phyloP scores from a whole-genome alignment of 2,888 invertebrate species.

The Ptilodon capucinus region DNA sequence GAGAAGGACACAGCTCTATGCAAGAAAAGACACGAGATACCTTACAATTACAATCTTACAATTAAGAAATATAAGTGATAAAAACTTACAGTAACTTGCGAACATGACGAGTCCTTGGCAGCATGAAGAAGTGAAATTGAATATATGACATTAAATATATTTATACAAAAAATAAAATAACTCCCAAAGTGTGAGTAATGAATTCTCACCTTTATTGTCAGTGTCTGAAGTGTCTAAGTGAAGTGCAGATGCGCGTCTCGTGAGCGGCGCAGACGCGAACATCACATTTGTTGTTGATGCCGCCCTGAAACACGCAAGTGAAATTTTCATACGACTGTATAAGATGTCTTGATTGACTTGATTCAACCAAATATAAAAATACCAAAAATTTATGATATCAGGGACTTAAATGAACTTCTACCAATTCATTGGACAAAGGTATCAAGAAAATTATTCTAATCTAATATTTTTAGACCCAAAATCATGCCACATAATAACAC shows the following conservation, averaged over 20 bases:
- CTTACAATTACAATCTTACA: too few species aligned
- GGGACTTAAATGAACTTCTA: background rate
- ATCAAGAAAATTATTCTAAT: too few species aligned
- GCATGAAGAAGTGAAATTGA: slow-evolving; percentile 49
- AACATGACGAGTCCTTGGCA: slow-evolving; percentile 71
- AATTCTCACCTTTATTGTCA: slow-evolving; percentile 85
- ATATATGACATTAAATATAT: too few species aligned
- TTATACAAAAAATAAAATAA: background rate
- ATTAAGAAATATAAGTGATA: background rate
- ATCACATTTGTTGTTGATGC: slow-evolving; percentile 96
- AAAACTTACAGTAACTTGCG: slow-evolving; percentile 70
- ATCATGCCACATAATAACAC: too few species aligned
- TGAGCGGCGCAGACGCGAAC: slow-evolving; percentile 88
- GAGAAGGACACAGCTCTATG: too few species aligned
- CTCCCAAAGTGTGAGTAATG: background rate
- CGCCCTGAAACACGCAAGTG: slow-evolving; percentile 81
- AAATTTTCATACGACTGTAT: slow-evolving; percentile 8
- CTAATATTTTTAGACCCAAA: too few species aligned
- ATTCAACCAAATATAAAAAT: background rate
- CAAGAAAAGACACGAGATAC: too few species aligned
- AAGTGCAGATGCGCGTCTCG: slow-evolving; percentile 92
- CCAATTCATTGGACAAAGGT: too few species aligned
- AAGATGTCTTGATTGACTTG: background rate
- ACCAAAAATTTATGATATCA: background rate
- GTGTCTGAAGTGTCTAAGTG: slow-evolving; percentile 85